phyloP scores from a whole-genome alignment of 64 coral and sea anemone genomes.

The Platygyra sinensis region DNA sequence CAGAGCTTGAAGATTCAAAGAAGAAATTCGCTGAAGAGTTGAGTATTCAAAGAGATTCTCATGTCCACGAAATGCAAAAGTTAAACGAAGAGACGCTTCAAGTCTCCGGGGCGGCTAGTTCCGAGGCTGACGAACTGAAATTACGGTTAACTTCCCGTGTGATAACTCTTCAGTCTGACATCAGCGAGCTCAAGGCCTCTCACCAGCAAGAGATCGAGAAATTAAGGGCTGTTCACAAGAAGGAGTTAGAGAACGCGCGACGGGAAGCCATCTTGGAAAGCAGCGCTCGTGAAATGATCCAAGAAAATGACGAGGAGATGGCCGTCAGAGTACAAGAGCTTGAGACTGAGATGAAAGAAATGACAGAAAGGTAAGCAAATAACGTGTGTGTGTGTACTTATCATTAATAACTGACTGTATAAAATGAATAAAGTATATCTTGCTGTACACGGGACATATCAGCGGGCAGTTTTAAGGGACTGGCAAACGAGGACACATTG shows the following conservation, averaged over 20 bases:
- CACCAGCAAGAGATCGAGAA: constrained; percentile 74
- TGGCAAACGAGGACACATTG: no score
- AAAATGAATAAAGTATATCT: no score
- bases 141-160: constrained; percentile 91
- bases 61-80: constrained; percentile 82
- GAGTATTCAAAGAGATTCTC: constrained; percentile 54
- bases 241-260: constrained; percentile 66
- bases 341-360: constrained; percentile 81
- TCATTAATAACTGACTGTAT: background rate
- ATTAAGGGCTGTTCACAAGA: constrained; percentile 76
- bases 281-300: constrained; percentile 63
- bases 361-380: constrained; percentile 69
- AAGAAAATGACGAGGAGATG: constrained; percentile 72
- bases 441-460: no score
- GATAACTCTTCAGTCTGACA: constrained; percentile 96
- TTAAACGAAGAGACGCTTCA: constrained; percentile 76
- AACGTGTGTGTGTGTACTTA: background rate
- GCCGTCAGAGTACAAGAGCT: constrained; percentile 70
- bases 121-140: constrained; percentile 74
- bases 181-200: constrained; percentile 90
- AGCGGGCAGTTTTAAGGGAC: no score
- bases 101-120: constrained; percentile 79
- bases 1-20: constrained; percentile 77
- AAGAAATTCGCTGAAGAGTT: constrained; percentile 63
- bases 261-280: constrained; percentile 86